Base-by-base conservation (phyloP, 2,888 invertebrate genomes). In the Choreutis nemorana region DNA sequence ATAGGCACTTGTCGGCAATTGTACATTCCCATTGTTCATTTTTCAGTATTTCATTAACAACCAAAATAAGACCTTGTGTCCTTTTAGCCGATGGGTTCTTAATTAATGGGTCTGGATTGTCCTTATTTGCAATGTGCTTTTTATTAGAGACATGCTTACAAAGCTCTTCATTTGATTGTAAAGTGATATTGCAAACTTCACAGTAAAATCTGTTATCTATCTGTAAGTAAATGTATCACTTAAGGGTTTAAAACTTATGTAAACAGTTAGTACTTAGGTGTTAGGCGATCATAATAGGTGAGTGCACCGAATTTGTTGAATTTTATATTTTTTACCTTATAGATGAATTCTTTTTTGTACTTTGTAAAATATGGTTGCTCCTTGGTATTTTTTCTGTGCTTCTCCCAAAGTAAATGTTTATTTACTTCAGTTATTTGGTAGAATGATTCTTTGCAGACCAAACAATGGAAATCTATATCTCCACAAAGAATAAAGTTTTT, bases 401-500 rank as follows among this genome's bases (percentile, higher is more conserved):
- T 48, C 30, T 58, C 61, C 61, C 64, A 62, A 20, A 55, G 50
- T 3, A 68, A 44, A 33, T 71, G 71, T 30, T 50, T 60, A 16
- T 68, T 59, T 8, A 62, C 45, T 18, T 49, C 48, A 5, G 37
- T 34, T 7, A 40, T 25, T 4, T 23, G 14, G 18, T 36, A 30
- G 32, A 60, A 62, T 2, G 42, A 41, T 41, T 70, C 65, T 15
- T 52, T 38, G 32, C 70, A 71, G 5, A 70, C 10, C 2, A 72
- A 36, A 30, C 71, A 71, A 31, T 52, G 45, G 31, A 47, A 53
- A 12, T 63, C 49, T 5, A 55, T 41, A 25, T 63, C 55, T 4
- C 65, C 63, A 32, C 57, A 58, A 13, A 71, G 27, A 33, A 72
- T 59, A 31, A 61, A 58, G 37, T 71, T 65, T 34, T 54, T 65